These are phyloP conservation scores for Plodia interpunctella DNA, from an alignment of 1,140 invertebrate species.

Conservation along the genomic window DNA sequence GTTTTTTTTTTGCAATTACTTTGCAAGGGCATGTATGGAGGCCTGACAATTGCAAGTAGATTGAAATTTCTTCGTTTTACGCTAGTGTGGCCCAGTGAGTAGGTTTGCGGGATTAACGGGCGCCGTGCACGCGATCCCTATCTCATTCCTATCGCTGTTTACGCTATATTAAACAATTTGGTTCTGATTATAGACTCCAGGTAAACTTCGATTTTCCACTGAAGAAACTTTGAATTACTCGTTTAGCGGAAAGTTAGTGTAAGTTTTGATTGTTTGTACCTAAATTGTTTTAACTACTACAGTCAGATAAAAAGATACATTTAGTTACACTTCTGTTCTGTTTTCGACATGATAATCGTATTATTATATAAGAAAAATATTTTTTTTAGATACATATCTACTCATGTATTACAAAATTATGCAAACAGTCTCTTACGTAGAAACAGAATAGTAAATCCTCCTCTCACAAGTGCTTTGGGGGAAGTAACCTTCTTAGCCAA, in stretches of 20 bases:
- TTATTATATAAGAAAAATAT: too few species aligned
- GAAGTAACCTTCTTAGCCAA: background rate
- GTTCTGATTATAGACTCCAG: constrained; percentile 58
- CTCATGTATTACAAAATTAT: background rate
- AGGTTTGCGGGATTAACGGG: constrained; percentile 56
- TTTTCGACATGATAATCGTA: too few species aligned
- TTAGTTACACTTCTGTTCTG: too few species aligned
- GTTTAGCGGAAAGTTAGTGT: constrained; percentile 13
- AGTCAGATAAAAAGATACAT: too few species aligned
- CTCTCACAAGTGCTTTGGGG: background rate
- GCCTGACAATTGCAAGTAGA: constrained; percentile 44
- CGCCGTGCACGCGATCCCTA: constrained; percentile 54
- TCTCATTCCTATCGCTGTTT: constrained; percentile 61
- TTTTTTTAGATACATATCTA: too few species aligned
- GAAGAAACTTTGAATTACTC: too few species aligned
- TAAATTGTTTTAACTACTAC: too few species aligned
- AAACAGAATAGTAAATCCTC: background rate
- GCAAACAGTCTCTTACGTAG: background rate
- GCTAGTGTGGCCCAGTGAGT: constrained; percentile 38
- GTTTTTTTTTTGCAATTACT: background rate
- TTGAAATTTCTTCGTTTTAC: constrained; percentile 68
- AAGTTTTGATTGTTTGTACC: constrained; percentile 14
- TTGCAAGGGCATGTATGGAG: background rate
- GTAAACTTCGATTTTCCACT: constrained; percentile 22
- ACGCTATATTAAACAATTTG: constrained; percentile 67